Conservation (phyloP, 2,113 vertebrate genomes). For the Toxotes jaculatrix region DNA sequence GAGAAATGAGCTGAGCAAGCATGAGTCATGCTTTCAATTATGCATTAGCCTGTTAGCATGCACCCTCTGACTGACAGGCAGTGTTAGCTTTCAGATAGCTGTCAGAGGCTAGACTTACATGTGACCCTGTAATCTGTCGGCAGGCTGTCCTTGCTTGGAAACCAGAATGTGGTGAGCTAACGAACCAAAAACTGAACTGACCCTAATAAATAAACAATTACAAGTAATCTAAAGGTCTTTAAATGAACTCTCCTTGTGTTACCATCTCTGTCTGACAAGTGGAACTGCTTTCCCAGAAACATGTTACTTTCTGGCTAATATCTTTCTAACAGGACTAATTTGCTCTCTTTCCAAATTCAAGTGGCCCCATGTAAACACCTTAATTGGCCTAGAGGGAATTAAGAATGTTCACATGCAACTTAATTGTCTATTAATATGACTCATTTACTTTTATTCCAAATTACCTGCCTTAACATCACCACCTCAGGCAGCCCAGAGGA, state of each 20-base stretch:
- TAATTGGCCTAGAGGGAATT: slow-evolving; percentile 60
- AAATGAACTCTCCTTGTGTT: background rate
- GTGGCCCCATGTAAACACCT: slow-evolving; percentile 52
- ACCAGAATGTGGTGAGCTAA: background rate
- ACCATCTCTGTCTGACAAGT: background rate
- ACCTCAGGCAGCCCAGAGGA: slow-evolving; percentile 42
- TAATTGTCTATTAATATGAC: slow-evolving; percentile 62
- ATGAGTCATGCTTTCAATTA: slow-evolving; percentile 73
- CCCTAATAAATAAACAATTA: background rate
- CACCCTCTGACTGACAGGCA: slow-evolving; percentile 35
- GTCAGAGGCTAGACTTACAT: slow-evolving; percentile 44
- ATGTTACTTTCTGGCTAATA: slow-evolving; percentile 39
- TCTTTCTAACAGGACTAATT: slow-evolving; percentile 51
- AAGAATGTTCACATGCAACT: slow-evolving; percentile 49
- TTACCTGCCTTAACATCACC: slow-evolving; percentile 49
- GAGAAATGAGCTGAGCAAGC: slow-evolving; percentile 72
- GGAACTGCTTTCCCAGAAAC: background rate
- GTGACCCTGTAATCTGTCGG: slow-evolving; percentile 24
- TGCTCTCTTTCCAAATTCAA: slow-evolving; percentile 54
- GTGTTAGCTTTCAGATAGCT: slow-evolving; percentile 55
- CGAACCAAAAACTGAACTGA: background rate
- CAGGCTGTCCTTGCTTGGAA: slow-evolving; percentile 6
- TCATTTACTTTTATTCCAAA: slow-evolving; percentile 64
- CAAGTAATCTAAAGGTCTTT: background rate
- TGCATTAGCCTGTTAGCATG: slow-evolving; percentile 57